phyloP scores from a whole-genome alignment of 2,888 invertebrate genomes.

The Drosophila monieri region DNA sequence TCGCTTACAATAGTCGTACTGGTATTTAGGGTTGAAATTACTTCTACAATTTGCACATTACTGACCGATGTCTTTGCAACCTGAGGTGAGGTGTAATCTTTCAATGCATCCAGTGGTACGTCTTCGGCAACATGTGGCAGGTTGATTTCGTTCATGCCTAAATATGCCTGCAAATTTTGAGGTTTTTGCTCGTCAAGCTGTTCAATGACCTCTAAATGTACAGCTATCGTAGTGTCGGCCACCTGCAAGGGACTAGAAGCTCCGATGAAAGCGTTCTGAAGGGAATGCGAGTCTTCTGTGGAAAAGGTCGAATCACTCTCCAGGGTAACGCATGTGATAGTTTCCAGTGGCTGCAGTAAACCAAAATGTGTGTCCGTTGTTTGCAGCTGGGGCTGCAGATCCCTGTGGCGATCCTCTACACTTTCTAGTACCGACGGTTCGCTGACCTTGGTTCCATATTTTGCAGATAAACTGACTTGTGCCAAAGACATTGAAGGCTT shows the following conservation, averaged over 20 bases:
- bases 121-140: conserved; percentile 73
- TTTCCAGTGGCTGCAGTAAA: conserved; percentile 65
- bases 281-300: conserved; percentile 19
- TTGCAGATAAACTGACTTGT: conserved; percentile 51
- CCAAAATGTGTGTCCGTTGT: conserved; percentile 48
- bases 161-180: conserved; percentile 83
- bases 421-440: conserved; percentile 70
- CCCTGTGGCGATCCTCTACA: conserved; percentile 34
- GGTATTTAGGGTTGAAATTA: conserved; percentile 69
- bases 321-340: conserved; percentile 52
- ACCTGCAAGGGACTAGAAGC: conserved; percentile 85
- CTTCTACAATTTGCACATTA: conserved; percentile 59
- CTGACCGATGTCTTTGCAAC: conserved; percentile 31
- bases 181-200: conserved; percentile 25
- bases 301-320: conserved; percentile 71
- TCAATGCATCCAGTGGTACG: conserved; percentile 76
- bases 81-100: conserved; percentile 72
- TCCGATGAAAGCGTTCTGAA: conserved; percentile 53
- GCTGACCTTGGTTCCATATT: conserved; percentile 50
- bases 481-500: conserved; percentile 57
- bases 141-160: conserved; percentile 76
- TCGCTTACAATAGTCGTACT: conserved; percentile 84
- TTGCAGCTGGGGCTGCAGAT: conserved; percentile 52
- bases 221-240: conserved; percentile 85
- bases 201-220: conserved; percentile 86